A percentile compares a stretch with the other conserved stretches of the same genome.
Evolutionary conservation across 2,888 invertebrate species (phyloP).

Genomic region (Choreutis nemorana): DNA sequence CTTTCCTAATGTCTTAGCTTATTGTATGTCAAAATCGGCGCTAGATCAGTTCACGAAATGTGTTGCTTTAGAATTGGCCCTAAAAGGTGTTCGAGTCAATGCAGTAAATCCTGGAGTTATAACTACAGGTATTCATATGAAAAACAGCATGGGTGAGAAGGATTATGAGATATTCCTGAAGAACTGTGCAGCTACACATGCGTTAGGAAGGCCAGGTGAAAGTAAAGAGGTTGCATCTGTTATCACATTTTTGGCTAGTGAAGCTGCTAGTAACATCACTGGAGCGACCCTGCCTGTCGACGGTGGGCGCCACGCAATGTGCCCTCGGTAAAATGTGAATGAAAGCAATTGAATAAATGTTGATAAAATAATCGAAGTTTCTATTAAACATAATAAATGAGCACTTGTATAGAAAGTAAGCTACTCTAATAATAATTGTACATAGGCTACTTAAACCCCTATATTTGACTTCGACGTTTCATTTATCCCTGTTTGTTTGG

Average conservation of each 20-base stretch:
- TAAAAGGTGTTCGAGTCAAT: slow-evolving; percentile 85
- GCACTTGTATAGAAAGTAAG: no score
- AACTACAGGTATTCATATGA: slow-evolving; percentile 85
- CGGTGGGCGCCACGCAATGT: slow-evolving; percentile 89
- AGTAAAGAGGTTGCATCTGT: slow-evolving; percentile 86
- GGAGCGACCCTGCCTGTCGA: slow-evolving; percentile 86
- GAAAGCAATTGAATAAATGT: no score
- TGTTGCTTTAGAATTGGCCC: slow-evolving; percentile 82
- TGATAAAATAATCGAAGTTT: no score
- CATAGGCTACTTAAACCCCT: no score
- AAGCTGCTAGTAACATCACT: slow-evolving; percentile 84
- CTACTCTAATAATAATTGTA: no score
- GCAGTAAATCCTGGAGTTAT: slow-evolving; percentile 94
- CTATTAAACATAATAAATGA: no score
- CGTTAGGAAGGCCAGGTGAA: slow-evolving; percentile 85
- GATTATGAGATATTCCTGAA: slow-evolving; percentile 83
- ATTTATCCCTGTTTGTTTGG: no score
- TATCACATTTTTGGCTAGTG: slow-evolving; percentile 89
- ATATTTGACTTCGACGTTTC: no score
- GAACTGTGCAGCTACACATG: slow-evolving; percentile 84
- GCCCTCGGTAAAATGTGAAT: slow-evolving; percentile 79
- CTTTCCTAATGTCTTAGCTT: slow-evolving; percentile 89
- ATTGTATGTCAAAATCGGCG: slow-evolving; percentile 92
- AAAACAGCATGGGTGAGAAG: slow-evolving; percentile 77
- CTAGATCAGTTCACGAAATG: slow-evolving; percentile 94